These are phyloP conservation scores for Hestina assimilis DNA, from an alignment of 1,140 invertebrate genomes.

Conservation along the genomic window DNA sequence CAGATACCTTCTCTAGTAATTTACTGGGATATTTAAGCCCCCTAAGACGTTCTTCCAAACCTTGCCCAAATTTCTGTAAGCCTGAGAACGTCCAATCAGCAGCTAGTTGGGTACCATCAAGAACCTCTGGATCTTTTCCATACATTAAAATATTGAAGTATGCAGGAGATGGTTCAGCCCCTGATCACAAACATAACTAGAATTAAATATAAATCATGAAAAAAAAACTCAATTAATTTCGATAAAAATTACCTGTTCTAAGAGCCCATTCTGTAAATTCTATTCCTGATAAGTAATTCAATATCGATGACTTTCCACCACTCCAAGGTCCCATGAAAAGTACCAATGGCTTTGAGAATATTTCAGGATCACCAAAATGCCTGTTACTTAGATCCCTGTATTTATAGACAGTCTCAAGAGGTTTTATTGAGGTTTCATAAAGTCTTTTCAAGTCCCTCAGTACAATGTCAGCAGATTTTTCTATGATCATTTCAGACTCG, in stretches of 20 bases:
- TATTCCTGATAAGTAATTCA: slow-evolving; percentile 94
- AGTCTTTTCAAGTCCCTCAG: slow-evolving; percentile 92
- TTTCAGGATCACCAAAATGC: slow-evolving; percentile 95
- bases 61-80: slow-evolving; percentile 96
- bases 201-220: too few relatives aligned
- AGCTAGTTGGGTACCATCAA: slow-evolving; percentile 94
- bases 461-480: slow-evolving; percentile 86
- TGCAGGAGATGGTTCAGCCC: slow-evolving; percentile 94
- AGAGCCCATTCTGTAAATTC: slow-evolving; percentile 90
- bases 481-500: slow-evolving; percentile 84
- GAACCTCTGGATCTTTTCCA: slow-evolving; percentile 89
- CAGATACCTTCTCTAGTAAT: slow-evolving; percentile 90
- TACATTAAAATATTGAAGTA: slow-evolving; percentile 96
- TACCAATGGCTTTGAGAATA: slow-evolving; percentile 95
- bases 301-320: slow-evolving; percentile 95
- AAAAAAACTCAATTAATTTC: too few relatives aligned
- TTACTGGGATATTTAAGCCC: slow-evolving; percentile 90
- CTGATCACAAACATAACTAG: slow-evolving; percentile 74
- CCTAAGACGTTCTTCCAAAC: slow-evolving; percentile 91
- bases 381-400: slow-evolving; percentile 95
- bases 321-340: slow-evolving; percentile 97
- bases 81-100: slow-evolving; percentile 96
- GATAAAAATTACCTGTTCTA: slow-evolving; percentile 86
- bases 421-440: slow-evolving; percentile 93
- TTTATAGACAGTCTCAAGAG: slow-evolving; percentile 93